Base-by-base conservation (phyloP, 2,797 vertebrate genomes). In the Characodon lateralis region DNA sequence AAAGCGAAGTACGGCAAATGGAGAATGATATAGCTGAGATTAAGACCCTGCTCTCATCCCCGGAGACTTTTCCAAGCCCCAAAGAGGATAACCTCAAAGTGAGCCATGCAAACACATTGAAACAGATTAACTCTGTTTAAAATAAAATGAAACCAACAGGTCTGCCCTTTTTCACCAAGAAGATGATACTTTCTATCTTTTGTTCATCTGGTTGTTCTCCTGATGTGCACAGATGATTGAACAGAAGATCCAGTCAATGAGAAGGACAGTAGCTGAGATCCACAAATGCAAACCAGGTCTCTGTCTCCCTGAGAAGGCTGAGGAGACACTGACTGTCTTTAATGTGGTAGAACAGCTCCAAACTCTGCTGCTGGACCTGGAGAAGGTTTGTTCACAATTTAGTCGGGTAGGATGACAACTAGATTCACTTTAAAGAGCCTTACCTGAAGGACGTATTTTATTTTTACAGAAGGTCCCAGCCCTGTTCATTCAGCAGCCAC, bases 21-120 rank as follows among this genome's bases (percentile, higher is more conserved):
- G 97, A 98, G 88, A 96, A 91, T 48, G 95, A 96, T 1, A 82
- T 96, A 73, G 88, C 86, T 22, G 96, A 97, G 78, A 96, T 99
- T 82, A 97, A 95, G 93, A 91, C 81, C 43, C 90, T 96, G 31
- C 80, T 99, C 9, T 94, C 95, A 39, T 96, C 96, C 74, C 95
- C 97, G 56, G 97, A 98, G 84, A 90, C 95, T 16, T 92, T 96
- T 78, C 94, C 96, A 69, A 96, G 95, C 90, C 95, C 95, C 85
- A 95, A 93, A 68, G 93, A 96, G 80, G 96, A 97, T 86, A 95
- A 86, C 82, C 95, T 97, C 5, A 95, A 97, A 96, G 98, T 99
- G 72, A 82, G 94, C 70, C 0, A 0, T 41, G 7, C 14, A 63
- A 31, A 14, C 41, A 24, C 41, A 6, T 18, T 14, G 5, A 10